These are phyloP conservation scores for Thereva unica DNA, from an alignment of 2,888 invertebrate genomes.

Conservation along the genomic window DNA sequence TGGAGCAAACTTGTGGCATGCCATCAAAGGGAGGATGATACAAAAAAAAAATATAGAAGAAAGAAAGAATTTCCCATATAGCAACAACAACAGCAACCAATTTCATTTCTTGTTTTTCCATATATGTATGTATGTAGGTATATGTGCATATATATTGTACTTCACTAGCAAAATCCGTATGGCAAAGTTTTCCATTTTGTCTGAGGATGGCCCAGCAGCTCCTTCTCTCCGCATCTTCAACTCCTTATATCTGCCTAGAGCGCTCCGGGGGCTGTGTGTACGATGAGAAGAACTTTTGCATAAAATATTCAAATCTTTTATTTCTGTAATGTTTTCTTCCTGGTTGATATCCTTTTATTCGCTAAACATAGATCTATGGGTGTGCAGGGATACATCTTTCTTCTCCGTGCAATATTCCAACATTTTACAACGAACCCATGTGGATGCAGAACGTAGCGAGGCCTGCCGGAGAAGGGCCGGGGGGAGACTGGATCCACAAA, in stretches of 20 bases:
- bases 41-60: background rate
- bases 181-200: constrained; percentile 13
- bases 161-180: constrained; percentile 3
- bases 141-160: too few relatives aligned
- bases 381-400: constrained; percentile 21
- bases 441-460: background rate
- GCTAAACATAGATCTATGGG: constrained; percentile 30
- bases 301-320: constrained; percentile 41
- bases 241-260: background rate
- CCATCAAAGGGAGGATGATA: background rate
- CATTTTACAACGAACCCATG: background rate
- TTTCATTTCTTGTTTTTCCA: constrained; percentile 17
- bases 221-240: background rate
- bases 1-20: constrained; percentile 4
- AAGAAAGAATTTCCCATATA: constrained; percentile 14
- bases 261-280: background rate
- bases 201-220: background rate
- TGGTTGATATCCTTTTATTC: constrained; percentile 31
- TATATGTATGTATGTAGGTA: background rate
- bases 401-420: background rate
- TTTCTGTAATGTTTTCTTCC: constrained; percentile 35
- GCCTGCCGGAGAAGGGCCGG: background rate
- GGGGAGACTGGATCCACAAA: background rate
- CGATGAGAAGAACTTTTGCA: constrained; percentile 42
- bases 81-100: constrained; percentile 13